These are phyloP conservation scores for Cyphotilapia sp. DNA, from an alignment of 2,113 vertebrate species.

Conservation along the genomic window DNA sequence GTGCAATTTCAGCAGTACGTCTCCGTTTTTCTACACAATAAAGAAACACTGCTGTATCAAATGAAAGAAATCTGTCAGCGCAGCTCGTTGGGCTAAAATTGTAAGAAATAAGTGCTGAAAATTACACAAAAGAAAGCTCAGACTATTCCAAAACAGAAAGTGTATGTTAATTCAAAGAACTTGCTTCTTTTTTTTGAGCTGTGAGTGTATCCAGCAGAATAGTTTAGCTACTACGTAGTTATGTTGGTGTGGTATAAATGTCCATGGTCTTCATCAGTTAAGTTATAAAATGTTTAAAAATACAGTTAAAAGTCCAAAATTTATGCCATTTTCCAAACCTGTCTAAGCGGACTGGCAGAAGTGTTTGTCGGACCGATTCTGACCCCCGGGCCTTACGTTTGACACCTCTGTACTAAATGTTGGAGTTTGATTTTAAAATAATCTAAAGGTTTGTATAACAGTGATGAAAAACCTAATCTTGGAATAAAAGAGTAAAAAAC, in stretches of 20 bases:
- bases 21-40: background rate
- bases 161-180: background rate
- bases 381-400: background rate
- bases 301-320: background rate
- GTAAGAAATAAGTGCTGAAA: background rate
- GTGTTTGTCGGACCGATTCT: accelerated
- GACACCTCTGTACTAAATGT: background rate
- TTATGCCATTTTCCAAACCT: background rate
- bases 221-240: background rate
- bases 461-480: background rate
- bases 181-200: background rate
- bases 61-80: background rate
- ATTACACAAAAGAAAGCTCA: background rate
- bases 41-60: background rate
- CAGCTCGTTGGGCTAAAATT: background rate
- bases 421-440: background rate
- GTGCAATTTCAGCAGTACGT: background rate
- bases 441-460: background rate
- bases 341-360: background rate
- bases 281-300: background rate
- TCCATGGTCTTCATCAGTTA: background rate
- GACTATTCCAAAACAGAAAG: background rate
- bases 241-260: background rate
- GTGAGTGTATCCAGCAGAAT: background rate
- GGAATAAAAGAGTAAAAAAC: background rate